A percentile compares a stretch with the other conserved stretches of the same genome.
Evolutionary conservation across 1,140 invertebrate species (phyloP).

Genomic region (Holcopasites calliopsidis): DNA sequence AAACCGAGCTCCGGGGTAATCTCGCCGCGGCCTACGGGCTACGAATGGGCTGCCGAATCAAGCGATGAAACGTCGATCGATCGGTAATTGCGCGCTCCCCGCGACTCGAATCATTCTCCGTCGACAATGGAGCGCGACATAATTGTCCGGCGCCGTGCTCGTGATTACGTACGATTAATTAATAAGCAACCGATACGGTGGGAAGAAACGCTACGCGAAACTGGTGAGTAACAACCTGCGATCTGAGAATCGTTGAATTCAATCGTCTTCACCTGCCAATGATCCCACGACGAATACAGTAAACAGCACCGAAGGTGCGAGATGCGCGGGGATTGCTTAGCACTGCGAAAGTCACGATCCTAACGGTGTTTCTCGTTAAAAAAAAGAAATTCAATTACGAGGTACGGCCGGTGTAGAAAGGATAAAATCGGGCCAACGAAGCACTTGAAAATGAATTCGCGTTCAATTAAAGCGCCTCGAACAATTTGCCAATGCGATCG

Average conservation of each 20-base stretch:
- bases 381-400: constrained; percentile 29
- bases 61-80: constrained; percentile 33
- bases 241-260: constrained; percentile 1
- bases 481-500: constrained; percentile 50
- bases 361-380: not conserved
- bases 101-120: constrained; percentile 52
- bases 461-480: constrained; percentile 51
- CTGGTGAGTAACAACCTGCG: not conserved
- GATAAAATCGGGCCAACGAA: constrained; percentile 25
- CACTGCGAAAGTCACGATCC: no score
- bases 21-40: constrained; percentile 25
- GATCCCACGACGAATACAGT: not conserved
- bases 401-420: not conserved
- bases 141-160: constrained; percentile 40
- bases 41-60: not conserved
- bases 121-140: constrained; percentile 46
- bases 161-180: constrained; percentile 52
- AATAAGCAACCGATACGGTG: constrained; percentile 15
- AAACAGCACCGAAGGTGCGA: no score
- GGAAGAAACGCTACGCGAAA: not conserved
- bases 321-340: no score
- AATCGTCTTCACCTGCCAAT: not conserved
- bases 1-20: constrained; percentile 52
- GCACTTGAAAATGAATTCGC: constrained; percentile 50
- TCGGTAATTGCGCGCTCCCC: constrained; percentile 56